phyloP scores from a whole-genome alignment of 2,888 invertebrate species.

The Drosophila fungiperda region DNA sequence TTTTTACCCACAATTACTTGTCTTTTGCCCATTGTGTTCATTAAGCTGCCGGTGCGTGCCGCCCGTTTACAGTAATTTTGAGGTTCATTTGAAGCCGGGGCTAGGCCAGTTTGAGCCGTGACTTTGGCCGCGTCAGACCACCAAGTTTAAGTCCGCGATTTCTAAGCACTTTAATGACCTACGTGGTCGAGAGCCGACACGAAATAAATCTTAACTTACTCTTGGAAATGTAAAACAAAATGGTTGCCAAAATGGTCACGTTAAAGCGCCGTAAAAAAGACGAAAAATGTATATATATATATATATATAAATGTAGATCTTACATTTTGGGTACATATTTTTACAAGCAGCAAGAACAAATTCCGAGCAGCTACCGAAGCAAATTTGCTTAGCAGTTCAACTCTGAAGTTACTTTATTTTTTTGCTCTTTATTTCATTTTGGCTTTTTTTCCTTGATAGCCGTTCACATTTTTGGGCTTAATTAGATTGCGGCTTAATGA shows the following conservation, averaged over 20 bases:
- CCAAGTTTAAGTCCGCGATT: slow-evolving; percentile 71
- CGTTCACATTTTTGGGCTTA: slow-evolving; percentile 75
- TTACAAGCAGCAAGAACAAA: slow-evolving; percentile 44
- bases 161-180: slow-evolving; percentile 79
- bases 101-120: slow-evolving; percentile 17
- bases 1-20: neutral
- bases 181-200: slow-evolving; percentile 74
- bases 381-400: slow-evolving; percentile 26
- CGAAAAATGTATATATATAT: neutral
- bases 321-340: slow-evolving; percentile 15
- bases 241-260: slow-evolving; percentile 75
- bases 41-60: slow-evolving; percentile 55
- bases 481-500: slow-evolving; percentile 80
- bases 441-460: slow-evolving; percentile 22
- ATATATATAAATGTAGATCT: slow-evolving; percentile 1
- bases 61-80: slow-evolving; percentile 70
- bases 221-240: slow-evolving; percentile 64
- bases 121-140: slow-evolving; percentile 15
- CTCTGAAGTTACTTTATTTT: slow-evolving; percentile 8
- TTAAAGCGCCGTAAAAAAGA: slow-evolving; percentile 72
- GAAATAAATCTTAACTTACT: slow-evolving; percentile 66
- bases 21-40: slow-evolving; percentile 40
- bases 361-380: slow-evolving; percentile 17
- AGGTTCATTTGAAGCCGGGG: slow-evolving; percentile 69
- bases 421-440: slow-evolving; percentile 23